Conservation (phyloP, 2,113 vertebrate genomes). For the Hippocampus comes region DNA sequence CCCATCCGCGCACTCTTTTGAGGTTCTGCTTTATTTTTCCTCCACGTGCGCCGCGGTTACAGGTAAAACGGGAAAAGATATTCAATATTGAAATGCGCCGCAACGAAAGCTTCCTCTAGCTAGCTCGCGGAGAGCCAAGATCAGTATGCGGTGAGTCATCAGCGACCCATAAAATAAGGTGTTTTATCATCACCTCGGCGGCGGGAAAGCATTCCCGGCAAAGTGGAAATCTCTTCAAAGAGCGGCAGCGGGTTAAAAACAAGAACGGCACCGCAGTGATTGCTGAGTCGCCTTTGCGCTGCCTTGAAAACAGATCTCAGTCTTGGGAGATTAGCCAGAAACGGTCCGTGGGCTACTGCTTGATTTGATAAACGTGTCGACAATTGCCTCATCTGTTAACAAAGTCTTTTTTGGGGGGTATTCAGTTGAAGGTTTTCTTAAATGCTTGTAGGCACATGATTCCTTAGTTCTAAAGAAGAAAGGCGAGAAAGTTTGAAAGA, state of each 20-base stretch:
- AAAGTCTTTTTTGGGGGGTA: slow-evolving; percentile 27
- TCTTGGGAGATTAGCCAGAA: slow-evolving; percentile 50
- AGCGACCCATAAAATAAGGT: slow-evolving; percentile 69
- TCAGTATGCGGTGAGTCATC: slow-evolving; percentile 57
- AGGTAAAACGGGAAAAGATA: slow-evolving; percentile 35
- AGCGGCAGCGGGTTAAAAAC: slow-evolving; percentile 57
- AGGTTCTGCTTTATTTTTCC: slow-evolving; percentile 48
- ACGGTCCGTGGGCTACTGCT: slow-evolving; percentile 27
- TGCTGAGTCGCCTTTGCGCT: slow-evolving; percentile 41
- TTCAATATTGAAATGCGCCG: slow-evolving; percentile 47
- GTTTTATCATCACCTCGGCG: slow-evolving; percentile 65
- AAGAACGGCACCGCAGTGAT: slow-evolving; percentile 64
- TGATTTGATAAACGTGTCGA: slow-evolving; percentile 48
- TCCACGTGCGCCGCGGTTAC: slow-evolving; percentile 34
- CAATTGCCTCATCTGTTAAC: slow-evolving; percentile 37
- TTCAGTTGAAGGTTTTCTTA: slow-evolving; percentile 4
- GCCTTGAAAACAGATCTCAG: slow-evolving; percentile 53
- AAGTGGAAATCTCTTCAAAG: slow-evolving; percentile 54
- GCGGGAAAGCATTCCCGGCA: slow-evolving; percentile 51
- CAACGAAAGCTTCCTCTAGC: slow-evolving; percentile 53
- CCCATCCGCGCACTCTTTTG: slow-evolving; percentile 67
- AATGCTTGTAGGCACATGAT: slow-evolving; percentile 27
- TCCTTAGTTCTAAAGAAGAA: slow-evolving; percentile 14
- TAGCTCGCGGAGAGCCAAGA: slow-evolving; percentile 53
- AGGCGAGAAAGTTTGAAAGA: background rate